Base-by-base conservation (phyloP, 2,797 vertebrate species). In the Myiothlypis chrysogaster region DNA sequence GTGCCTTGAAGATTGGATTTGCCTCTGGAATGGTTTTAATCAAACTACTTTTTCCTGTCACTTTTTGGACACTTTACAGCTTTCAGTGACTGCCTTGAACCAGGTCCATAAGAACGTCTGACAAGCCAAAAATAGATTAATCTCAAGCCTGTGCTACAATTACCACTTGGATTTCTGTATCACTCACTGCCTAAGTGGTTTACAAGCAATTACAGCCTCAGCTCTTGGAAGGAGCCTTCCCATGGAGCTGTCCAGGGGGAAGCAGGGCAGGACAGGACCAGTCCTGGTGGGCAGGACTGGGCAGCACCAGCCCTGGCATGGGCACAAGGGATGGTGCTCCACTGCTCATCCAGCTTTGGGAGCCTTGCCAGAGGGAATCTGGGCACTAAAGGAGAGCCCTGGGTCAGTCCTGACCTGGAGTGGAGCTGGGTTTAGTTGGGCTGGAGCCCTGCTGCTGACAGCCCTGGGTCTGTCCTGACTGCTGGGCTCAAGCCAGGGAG, bases 131-230 rank as follows among this genome's bases (percentile, higher is more conserved):
- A 87, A 57, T 10, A 89, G 87, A 92, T 87, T 77, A 66, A 77
- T 89, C 88, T 93, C n/a, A 9, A 80, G 75, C 25, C 57, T 71
- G 24, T 79, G 25, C 30, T 35, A 37, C 60, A 83, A 90, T 93
- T 83, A 89, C 79, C 50, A n/a, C 87, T 85, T 50, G 69, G 82
- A 83, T 79, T 92, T 73, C 60, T 80, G 71, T 87, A 46, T 82
- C 89, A 14, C 83, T 84, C 52, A 7, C 78, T 39, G 49, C 81
- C 57, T 63, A 56, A 89, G 60, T 90, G 78, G 73, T 95, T 95
- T 92, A 95, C 83, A 96, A 87, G 90, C 86, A 89, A 87, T 94
- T 93, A 78, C 72, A 83, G 68, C 20, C 80, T 25, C 8, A 90
- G 70, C 23, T 69, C 66, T 63, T 84, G 83, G 90, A 88, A 83